phyloP scores from a whole-genome alignment of 2,113 vertebrate genomes.

The Pongo pygmaeus region DNA sequence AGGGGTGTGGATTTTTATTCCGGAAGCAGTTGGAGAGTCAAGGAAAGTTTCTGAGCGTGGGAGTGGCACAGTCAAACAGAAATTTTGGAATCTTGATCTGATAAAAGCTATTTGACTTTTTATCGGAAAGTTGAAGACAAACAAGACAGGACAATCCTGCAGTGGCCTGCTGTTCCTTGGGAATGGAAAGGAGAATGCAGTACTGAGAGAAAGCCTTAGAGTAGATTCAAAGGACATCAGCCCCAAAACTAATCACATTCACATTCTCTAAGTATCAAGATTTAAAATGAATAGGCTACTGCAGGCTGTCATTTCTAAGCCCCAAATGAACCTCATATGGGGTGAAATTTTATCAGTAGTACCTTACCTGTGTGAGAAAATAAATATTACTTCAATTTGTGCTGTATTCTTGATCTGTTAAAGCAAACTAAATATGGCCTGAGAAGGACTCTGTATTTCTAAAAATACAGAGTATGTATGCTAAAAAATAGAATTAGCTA shows the following conservation, averaged over 20 bases:
- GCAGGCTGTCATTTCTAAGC: neutral
- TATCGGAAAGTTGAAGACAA: neutral
- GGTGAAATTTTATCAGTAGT: neutral
- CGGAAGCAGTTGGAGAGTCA: neutral
- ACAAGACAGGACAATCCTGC: neutral
- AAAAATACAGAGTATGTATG: too few relatives aligned
- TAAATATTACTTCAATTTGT: constrained; percentile 37
- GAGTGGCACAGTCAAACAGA: neutral
- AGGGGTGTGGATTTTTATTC: neutral
- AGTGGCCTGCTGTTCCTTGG: neutral
- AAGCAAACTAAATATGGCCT: too few relatives aligned
- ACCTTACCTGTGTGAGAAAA: neutral
- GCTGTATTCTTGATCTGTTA: neutral
- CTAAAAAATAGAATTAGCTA: too few relatives aligned
- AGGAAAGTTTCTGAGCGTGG: neutral
- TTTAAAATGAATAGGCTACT: constrained; percentile 1
- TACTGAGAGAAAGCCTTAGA: neutral
- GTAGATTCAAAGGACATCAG: neutral
- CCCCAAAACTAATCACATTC: neutral
- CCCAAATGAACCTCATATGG: neutral
- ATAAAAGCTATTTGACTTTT: neutral
- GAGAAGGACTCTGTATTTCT: too few relatives aligned
- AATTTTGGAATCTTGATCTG: constrained; percentile 3
- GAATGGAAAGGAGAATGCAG: neutral
- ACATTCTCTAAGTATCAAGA: neutral